A percentile compares a stretch with the other conserved stretches of the same genome.
Conservation (phyloP, 2,797 vertebrate species). For the Siniperca undulata region DNA sequence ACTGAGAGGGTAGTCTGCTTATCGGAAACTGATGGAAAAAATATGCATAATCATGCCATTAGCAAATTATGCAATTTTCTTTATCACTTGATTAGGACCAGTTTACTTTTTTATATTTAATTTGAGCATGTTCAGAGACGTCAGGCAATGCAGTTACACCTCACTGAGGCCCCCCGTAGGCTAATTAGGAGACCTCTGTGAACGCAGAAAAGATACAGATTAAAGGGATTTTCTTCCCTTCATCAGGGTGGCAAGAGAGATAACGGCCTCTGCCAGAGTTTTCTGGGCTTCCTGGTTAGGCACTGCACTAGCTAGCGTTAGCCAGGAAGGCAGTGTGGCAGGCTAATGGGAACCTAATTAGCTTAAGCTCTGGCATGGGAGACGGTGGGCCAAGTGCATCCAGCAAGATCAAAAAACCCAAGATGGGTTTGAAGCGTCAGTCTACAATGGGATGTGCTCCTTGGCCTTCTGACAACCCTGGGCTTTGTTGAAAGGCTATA, state of each 20-base stretch:
- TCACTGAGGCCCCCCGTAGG: conserved; percentile 50
- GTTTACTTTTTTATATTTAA: conserved; percentile 50
- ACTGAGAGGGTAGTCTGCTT: not conserved
- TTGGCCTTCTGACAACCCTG: conserved; percentile 66
- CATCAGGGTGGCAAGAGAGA: conserved; percentile 66
- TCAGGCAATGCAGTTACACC: conserved; percentile 45
- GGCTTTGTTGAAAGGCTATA: conserved; percentile 68
- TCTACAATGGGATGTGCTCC: conserved; percentile 65
- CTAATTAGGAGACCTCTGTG: conserved; percentile 67
- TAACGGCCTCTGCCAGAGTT: conserved; percentile 69
- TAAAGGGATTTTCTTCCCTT: conserved; percentile 73
- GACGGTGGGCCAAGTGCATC: conserved; percentile 61
- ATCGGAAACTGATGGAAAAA: not conserved
- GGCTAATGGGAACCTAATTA: conserved; percentile 82
- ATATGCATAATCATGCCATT: conserved; percentile 11
- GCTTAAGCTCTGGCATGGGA: conserved; percentile 77
- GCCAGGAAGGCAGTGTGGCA: conserved; percentile 75
- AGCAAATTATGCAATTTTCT: conserved; percentile 2
- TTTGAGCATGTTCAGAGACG: conserved; percentile 57
- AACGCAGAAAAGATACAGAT: conserved; percentile 61
- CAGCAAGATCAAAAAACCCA: conserved; percentile 70
- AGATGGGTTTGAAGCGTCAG: conserved; percentile 72
- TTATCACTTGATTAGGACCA: conserved; percentile 38
- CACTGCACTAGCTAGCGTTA: conserved; percentile 54
- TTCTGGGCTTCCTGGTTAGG: conserved; percentile 66